A percentile compares a stretch with the other conserved stretches of the same genome.
Conservation (phyloP, 1,140 invertebrate genomes). For the Cylas formicarius region DNA sequence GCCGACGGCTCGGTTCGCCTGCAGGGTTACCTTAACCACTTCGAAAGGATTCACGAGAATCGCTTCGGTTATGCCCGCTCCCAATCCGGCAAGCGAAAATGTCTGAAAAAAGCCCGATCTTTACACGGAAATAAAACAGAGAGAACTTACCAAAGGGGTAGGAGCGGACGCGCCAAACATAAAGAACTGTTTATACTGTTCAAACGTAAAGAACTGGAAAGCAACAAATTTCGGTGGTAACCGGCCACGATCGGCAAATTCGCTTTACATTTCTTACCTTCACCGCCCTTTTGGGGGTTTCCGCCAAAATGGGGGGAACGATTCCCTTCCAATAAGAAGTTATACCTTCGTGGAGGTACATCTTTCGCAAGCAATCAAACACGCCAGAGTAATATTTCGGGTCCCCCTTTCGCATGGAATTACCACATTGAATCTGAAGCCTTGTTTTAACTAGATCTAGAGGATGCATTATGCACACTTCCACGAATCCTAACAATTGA, state of each 20-base stretch:
- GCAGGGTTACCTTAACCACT: slow-evolving; percentile 84
- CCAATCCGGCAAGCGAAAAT: slow-evolving; percentile 77
- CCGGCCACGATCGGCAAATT: not conserved
- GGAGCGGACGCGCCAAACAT: slow-evolving; percentile 64
- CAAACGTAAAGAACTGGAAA: slow-evolving; percentile 79
- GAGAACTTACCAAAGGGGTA: slow-evolving; percentile 58
- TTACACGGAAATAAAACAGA: not conserved
- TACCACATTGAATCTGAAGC: slow-evolving; percentile 66
- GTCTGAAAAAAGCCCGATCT: slow-evolving; percentile 52
- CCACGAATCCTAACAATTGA: slow-evolving; percentile 67
- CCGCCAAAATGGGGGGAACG: slow-evolving; percentile 83
- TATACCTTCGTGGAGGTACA: slow-evolving; percentile 76
- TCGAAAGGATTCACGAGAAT: slow-evolving; percentile 91
- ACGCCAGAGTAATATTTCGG: slow-evolving; percentile 68
- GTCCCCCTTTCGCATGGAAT: slow-evolving; percentile 41
- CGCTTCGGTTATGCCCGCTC: slow-evolving; percentile 80
- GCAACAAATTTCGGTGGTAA: slow-evolving; percentile 24
- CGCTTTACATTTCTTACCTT: slow-evolving; percentile 52
- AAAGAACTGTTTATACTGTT: slow-evolving; percentile 84
- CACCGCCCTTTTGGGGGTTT: slow-evolving; percentile 88
- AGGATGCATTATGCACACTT: slow-evolving; percentile 94
- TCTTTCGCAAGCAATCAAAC: slow-evolving; percentile 80
- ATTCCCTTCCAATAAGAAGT: slow-evolving; percentile 87
- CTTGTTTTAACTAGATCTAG: slow-evolving; percentile 87
- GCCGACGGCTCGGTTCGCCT: slow-evolving; percentile 55